Base-by-base conservation (phyloP, 2,888 invertebrate species). In the Coelinius sp. region DNA sequence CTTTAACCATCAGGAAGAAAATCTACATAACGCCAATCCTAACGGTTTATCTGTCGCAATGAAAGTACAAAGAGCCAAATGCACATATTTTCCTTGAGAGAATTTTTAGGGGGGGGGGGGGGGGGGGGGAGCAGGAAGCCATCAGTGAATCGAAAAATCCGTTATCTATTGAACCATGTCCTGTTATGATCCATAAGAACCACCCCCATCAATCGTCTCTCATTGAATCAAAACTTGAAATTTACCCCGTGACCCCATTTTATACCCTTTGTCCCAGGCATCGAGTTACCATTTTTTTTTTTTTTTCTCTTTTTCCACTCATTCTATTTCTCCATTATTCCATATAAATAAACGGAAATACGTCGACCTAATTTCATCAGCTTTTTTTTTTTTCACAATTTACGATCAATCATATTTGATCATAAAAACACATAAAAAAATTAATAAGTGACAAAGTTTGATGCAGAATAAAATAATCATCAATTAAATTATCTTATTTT, bases 161-260 rank as follows among this genome's bases (percentile, higher is more conserved):
- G 72, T 64, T 72, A 68, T 72, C 72, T 69, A 73, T 73, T 72
- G 41, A 38, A 59, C 65, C 12, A 38, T 65, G 66, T 69, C 72
- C 46, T 66, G 56, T 52, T 44, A 46, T 56, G 44, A 20, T 35
- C 41, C 62, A 53, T 66, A 65, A 56, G 67, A 68, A 66, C 67
- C 73, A 72, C 70, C 73, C 69, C 53, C 67, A 46, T 73, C 75
- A 52, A 75, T 77, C 72, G 68, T 73, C 68, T 73, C 66, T 76
- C 72, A 76, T 75, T 70, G 76, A 77, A 71, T 24, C 7, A 8
- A n/a, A 76, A 70, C 70, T 75, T 75, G 75, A 67, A 76, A 79
- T 79, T 82, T 82, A 83, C 81, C 83, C 75, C 81, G 78, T 83
- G 84, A 84, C 84, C 84, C 77, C 79, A 78, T 82, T 84, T 79